Evolutionary conservation across 2,888 invertebrate genomes (phyloP).

Genomic region (Leucozona laternaria): DNA sequence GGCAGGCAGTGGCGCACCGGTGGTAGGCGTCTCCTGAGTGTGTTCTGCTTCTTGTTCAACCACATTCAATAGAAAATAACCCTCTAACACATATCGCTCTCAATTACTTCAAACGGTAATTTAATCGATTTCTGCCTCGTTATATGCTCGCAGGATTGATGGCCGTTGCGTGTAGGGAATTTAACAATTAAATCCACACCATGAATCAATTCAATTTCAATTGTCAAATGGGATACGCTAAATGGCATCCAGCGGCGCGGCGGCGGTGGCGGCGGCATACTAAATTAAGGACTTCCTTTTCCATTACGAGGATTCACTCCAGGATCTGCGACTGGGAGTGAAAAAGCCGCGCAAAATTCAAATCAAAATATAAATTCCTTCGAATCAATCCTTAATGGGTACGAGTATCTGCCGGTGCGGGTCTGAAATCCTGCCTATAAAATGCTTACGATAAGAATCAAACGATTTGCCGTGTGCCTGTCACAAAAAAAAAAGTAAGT

Average conservation of each 20-base stretch:
- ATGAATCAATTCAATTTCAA: slow-evolving; percentile 52
- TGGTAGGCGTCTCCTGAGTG: background rate
- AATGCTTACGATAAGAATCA: slow-evolving; percentile 51
- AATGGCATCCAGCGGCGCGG: background rate
- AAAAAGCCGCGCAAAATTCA: slow-evolving; percentile 12
- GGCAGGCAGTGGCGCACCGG: background rate
- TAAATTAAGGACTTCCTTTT: slow-evolving; percentile 28
- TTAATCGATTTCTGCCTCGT: slow-evolving; percentile 50
- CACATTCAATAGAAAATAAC: slow-evolving; percentile 2
- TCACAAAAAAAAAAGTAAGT: slow-evolving; percentile 14
- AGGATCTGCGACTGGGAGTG: background rate
- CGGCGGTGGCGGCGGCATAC: background rate
- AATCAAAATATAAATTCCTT: slow-evolving; percentile 43
- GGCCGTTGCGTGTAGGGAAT: slow-evolving; percentile 49
- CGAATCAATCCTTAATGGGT: slow-evolving; percentile 46
- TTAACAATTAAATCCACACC: slow-evolving; percentile 54
- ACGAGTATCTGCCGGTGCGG: background rate
- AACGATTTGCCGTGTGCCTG: slow-evolving; percentile 31
- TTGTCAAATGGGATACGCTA: slow-evolving; percentile 35
- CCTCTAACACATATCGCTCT: slow-evolving; percentile 29
- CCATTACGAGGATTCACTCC: background rate
- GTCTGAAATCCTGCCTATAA: slow-evolving; percentile 26
- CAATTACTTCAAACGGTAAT: slow-evolving; percentile 46
- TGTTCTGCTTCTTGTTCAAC: background rate
- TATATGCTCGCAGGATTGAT: slow-evolving; percentile 48